Percentiles rank a stretch among this genome's conserved stretches.
phyloP scores from a whole-genome alignment of 2,888 invertebrate genomes.

The Pseudococcus viburni region DNA sequence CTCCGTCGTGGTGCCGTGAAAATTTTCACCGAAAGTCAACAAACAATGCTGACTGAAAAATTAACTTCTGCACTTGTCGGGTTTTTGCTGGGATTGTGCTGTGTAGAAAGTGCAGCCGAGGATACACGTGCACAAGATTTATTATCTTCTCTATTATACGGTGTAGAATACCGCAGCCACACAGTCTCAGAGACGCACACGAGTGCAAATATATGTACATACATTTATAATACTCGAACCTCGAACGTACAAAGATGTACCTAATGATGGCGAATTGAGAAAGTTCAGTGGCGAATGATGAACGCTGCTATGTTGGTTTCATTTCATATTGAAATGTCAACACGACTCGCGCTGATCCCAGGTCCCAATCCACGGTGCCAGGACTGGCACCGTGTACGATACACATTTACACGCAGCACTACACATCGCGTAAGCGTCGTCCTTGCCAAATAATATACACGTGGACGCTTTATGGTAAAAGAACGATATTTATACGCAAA shows the following conservation, averaged over 20 bases:
- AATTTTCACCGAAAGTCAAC: conserved; percentile 19
- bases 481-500: conserved; percentile 4
- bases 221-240: too few species aligned
- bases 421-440: background rate
- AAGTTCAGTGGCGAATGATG: background rate
- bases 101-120: conserved; percentile 12
- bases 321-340: background rate
- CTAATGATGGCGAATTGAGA: conserved; percentile 27
- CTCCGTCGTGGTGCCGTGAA: background rate
- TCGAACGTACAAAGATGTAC: background rate
- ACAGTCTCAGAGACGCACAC: background rate
- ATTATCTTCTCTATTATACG: background rate
- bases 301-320: background rate
- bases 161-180: background rate
- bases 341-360: background rate
- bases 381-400: background rate
- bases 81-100: background rate
- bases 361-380: background rate
- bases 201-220: background rate
- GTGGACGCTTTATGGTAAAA: conserved; percentile 1
- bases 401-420: too few species aligned
- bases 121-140: conserved; percentile 26
- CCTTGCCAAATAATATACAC: conserved; percentile 35
- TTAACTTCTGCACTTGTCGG: conserved; percentile 35
- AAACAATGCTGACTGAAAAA: conserved; percentile 26